Base-by-base conservation (phyloP, 2,113 vertebrate genomes). In the Neoarius graeffei region DNA sequence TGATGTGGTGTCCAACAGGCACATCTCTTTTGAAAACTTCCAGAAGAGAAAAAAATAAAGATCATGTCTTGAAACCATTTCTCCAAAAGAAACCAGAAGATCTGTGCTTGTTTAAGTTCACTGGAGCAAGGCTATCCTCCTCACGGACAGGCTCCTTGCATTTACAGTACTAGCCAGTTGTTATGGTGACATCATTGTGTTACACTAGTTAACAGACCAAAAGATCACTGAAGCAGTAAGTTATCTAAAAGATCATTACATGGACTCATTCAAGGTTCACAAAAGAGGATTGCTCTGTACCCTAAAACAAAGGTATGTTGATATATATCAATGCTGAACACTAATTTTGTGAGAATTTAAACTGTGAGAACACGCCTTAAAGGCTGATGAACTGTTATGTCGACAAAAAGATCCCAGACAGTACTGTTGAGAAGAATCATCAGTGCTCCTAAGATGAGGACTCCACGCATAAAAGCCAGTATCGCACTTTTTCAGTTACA, bases 21-120 rank as follows among this genome's bases (percentile, higher is more conserved):
- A 97, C 91, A 96, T 97, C 91, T 97, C 98, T 93, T 97, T 98
- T 91, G 97, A 99, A 94, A 99, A 98, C 98, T 99, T 93, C 73
- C 73, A 85, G 10, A 90, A 91, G 62, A 59, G 88, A 64, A 64
- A 60, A 69, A 79, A 73, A 80, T 20, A 25, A 86, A 57, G 27
- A 30, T 57, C 66, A 13, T 50, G 1, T 50, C 14, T 50, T 30
- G 27, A 86, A 71, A 76, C 30, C 88, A 52, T 83, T 73, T 56
- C 50, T 48, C 25, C 76, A 20, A 35, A 79, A 48, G 25, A 81
- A 59, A 62, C 17, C 30, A 82, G 15, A 42, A 81, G 54, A 50
- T 85, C 76, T 67, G 42, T 27, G 52, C 30, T 59, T 79, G 50
- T 79, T 88, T 56, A 52, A 48, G 50, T 60, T 84, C 71, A 30